A percentile compares a stretch with the other conserved stretches of the same genome.
phyloP scores from a whole-genome alignment of 2,113 vertebrate species.

The Epinephelus lanceolatus region DNA sequence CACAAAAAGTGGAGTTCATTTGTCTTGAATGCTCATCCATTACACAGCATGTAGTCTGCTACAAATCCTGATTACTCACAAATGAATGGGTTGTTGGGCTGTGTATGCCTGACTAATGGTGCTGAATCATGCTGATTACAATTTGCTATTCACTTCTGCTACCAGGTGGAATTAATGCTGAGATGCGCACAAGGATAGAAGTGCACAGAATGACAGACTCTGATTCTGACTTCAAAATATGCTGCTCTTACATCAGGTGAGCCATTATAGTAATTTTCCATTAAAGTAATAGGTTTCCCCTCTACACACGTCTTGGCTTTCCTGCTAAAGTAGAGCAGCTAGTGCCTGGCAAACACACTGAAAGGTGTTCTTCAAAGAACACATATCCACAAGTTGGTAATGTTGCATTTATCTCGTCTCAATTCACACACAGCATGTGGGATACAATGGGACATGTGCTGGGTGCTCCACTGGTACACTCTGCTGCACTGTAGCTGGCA shows the following conservation, averaged over 20 bases:
- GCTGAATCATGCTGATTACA: slow-evolving; percentile 8
- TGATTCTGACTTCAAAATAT: background rate
- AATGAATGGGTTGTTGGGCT: slow-evolving; percentile 1
- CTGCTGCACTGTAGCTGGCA: background rate
- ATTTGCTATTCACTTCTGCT: background rate
- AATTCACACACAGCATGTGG: background rate
- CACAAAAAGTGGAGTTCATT: background rate
- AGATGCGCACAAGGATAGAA: background rate
- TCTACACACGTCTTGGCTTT: background rate
- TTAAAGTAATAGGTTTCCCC: background rate
- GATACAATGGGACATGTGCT: background rate
- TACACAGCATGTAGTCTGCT: background rate
- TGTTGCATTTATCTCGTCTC: background rate
- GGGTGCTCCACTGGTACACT: background rate
- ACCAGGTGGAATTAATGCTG: background rate
- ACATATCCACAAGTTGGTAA: background rate
- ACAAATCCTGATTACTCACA: slow-evolving; percentile 20
- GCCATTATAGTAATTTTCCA: too few species aligned
- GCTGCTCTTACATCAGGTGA: background rate
- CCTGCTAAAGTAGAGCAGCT: background rate
- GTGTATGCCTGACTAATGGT: background rate
- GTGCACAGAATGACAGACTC: background rate
- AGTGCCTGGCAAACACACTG: background rate
- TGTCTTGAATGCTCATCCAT: background rate
- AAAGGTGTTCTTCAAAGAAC: background rate